A percentile compares a stretch with the other conserved stretches of the same genome.
phyloP scores from a whole-genome alignment of 2,888 invertebrate genomes.

The Spodoptera littoralis region DNA sequence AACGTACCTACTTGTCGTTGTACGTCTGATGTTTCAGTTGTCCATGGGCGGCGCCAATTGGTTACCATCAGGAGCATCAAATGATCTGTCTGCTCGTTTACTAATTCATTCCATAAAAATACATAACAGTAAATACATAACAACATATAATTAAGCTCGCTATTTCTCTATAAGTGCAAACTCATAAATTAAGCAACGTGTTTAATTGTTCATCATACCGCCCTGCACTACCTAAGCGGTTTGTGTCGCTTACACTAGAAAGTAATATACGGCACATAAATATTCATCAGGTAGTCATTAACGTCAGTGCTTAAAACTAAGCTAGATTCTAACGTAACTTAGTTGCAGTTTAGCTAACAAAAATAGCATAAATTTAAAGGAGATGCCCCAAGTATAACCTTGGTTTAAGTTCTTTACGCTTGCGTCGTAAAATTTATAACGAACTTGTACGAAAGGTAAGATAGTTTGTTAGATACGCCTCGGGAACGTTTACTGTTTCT shows the following conservation, averaged over 20 bases:
- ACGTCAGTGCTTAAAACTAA: constrained; percentile 51
- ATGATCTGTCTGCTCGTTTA: no score
- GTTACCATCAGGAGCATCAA: no score
- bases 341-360: constrained; percentile 40
- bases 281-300: constrained; percentile 57
- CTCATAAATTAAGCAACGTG: constrained; percentile 1
- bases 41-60: no score
- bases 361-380: constrained; percentile 38
- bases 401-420: constrained; percentile 41
- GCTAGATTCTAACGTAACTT: constrained; percentile 43
- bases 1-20: no score
- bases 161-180: constrained; percentile 6
- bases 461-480: constrained; percentile 40
- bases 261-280: constrained; percentile 51
- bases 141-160: no score
- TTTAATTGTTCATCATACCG: constrained; percentile 9
- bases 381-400: constrained; percentile 39
- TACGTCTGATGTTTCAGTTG: no score
- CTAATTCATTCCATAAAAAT: no score
- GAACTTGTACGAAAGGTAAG: constrained; percentile 33
- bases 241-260: constrained; percentile 20
- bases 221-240: constrained; percentile 10
- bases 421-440: constrained; percentile 42
- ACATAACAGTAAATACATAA: no score
- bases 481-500: constrained; percentile 28